Conservation (phyloP, 2,113 vertebrate species). For the Alectura lathami region DNA sequence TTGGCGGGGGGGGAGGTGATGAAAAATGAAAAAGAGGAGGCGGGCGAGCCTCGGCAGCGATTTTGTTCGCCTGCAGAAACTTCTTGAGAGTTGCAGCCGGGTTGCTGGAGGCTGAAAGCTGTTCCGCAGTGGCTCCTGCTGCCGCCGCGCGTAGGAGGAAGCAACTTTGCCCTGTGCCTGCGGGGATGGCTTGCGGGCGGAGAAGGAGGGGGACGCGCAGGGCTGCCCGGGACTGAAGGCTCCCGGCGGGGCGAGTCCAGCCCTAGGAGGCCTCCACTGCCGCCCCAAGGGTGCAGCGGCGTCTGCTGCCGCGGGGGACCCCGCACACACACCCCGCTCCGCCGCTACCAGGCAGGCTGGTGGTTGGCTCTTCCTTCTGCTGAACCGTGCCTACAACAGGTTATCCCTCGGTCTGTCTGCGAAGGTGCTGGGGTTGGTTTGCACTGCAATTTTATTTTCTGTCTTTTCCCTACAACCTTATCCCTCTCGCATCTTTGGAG, state of each 20-base stretch:
- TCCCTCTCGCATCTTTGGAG: background rate
- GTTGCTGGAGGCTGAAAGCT: background rate
- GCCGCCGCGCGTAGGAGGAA: background rate
- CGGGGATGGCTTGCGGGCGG: background rate
- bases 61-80: constrained; percentile 54
- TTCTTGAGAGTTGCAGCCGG: constrained; percentile 66
- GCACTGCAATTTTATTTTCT: background rate
- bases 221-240: background rate
- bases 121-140: background rate
- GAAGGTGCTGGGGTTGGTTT: background rate
- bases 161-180: background rate
- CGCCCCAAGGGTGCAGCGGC: background rate
- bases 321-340: background rate
- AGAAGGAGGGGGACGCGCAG: background rate
- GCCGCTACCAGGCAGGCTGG: background rate
- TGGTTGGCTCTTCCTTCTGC: background rate
- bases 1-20: background rate
- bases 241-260: background rate
- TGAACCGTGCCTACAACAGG: constrained; percentile 44
- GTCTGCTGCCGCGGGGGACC: background rate
- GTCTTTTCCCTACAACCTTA: constrained; percentile 18
- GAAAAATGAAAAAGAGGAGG: too few relatives aligned
- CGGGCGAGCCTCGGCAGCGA: background rate
- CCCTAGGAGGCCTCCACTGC: background rate
- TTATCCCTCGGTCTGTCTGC: background rate